A percentile compares a stretch with the other conserved stretches of the same genome.
Evolutionary conservation across 2,797 vertebrate species (phyloP).

Genomic region (Orientallactaga sibirica): DNA sequence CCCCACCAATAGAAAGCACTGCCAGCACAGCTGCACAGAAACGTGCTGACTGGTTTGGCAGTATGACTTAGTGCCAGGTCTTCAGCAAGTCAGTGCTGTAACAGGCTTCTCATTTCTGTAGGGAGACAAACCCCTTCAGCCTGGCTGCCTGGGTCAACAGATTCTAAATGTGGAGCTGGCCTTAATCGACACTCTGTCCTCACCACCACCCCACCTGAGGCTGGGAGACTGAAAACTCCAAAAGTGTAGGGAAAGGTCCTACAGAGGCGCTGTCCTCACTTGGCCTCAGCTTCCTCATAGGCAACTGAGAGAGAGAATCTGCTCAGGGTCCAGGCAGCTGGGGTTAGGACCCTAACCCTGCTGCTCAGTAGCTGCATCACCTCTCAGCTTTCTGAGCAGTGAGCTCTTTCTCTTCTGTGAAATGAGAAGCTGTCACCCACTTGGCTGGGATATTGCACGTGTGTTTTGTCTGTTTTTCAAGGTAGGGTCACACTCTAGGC

Average conservation of each 20-base stretch:
- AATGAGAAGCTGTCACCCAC: background rate
- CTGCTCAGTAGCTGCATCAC: background rate
- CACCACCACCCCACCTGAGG: background rate
- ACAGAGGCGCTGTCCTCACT: background rate
- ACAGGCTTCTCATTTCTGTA: background rate
- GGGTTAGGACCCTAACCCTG: background rate
- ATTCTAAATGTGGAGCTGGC: constrained; percentile 19
- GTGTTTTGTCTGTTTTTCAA: no score
- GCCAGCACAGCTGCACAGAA: background rate
- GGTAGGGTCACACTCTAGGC: no score
- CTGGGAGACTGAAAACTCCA: background rate
- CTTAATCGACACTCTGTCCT: background rate
- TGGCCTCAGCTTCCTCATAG: constrained; percentile 6
- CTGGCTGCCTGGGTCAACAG: background rate
- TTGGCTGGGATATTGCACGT: background rate
- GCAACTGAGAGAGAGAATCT: background rate
- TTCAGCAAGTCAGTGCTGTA: background rate
- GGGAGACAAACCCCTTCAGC: background rate
- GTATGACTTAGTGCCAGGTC: background rate
- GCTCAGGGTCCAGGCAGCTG: background rate
- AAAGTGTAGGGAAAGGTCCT: background rate
- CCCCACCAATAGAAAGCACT: background rate
- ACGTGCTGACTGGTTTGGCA: background rate
- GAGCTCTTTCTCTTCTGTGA: constrained; percentile 1
- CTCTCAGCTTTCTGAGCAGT: background rate